Evolutionary conservation across 1,140 invertebrate genomes (phyloP).

Genomic region (Limonius californicus): DNA sequence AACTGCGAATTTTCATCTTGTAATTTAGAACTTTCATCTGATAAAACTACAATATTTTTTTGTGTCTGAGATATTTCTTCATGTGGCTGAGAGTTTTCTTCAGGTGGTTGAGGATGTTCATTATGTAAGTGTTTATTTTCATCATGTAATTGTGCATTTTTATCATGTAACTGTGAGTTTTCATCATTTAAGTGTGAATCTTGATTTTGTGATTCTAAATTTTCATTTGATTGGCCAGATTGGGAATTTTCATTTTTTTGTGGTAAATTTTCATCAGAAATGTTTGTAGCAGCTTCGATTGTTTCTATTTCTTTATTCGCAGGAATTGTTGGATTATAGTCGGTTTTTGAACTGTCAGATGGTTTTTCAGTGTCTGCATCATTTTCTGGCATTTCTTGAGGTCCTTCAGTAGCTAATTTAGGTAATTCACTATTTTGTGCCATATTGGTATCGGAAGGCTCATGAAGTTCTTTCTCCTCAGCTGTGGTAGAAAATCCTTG

Average conservation of each 20-base stretch:
- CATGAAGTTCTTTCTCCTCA: constrained; percentile 3
- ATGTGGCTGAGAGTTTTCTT: background rate
- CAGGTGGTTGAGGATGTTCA: background rate
- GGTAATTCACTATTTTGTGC: too few relatives aligned
- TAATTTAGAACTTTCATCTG: constrained; percentile 51
- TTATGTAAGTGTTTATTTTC: constrained; percentile 11
- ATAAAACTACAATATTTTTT: background rate
- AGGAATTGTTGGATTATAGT: background rate
- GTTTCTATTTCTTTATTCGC: background rate
- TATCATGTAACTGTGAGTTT: constrained; percentile 5
- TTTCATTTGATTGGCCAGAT: background rate
- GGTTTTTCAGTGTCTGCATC: background rate
- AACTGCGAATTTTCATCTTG: constrained; percentile 14
- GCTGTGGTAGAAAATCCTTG: background rate
- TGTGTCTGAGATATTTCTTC: background rate
- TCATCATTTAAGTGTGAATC: background rate
- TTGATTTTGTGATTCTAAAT: too few relatives aligned
- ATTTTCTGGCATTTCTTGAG: background rate
- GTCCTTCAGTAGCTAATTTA: too few relatives aligned
- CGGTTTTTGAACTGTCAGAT: background rate
- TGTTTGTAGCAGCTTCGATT: background rate
- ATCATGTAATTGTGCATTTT: background rate
- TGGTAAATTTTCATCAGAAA: too few relatives aligned
- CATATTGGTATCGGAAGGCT: too few relatives aligned
- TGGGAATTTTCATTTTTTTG: background rate